Evolutionary conservation across 2,113 vertebrate species (phyloP).

Genomic region (Spizaetus ornatus): DNA sequence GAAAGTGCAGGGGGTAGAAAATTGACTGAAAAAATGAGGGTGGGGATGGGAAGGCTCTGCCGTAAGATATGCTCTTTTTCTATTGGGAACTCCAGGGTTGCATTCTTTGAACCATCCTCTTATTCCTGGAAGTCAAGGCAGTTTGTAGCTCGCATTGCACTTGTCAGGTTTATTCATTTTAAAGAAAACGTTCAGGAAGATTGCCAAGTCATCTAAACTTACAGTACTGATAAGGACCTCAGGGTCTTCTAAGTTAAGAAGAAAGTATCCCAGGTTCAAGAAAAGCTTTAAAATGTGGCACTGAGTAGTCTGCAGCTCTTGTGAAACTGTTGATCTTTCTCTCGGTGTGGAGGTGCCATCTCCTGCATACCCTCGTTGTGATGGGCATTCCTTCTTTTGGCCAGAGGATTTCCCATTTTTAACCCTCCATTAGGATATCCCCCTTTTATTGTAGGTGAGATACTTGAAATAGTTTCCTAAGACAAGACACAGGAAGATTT

Average conservation of each 20-base stretch:
- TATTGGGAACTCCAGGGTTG: not conserved
- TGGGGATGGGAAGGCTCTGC: not conserved
- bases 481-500: not conserved
- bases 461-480: not conserved
- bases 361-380: not conserved
- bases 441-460: not conserved
- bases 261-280: not conserved
- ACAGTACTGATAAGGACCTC: not conserved
- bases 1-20: not conserved
- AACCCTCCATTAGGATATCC: not conserved
- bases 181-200: not conserved
- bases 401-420: not conserved
- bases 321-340: not conserved
- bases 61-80: not conserved
- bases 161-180: not conserved
- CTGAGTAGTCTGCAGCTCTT: not conserved
- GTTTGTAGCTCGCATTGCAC: not conserved
- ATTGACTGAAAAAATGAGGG: not conserved
- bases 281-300: not conserved
- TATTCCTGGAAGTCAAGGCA: slow-evolving; percentile 12
- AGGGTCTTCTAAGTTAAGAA: not conserved
- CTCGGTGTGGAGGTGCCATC: not conserved
- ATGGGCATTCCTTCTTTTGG: not conserved
- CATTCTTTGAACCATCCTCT: not conserved
- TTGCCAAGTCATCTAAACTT: not conserved